A percentile compares a stretch with the other conserved stretches of the same genome.
Evolutionary conservation across 2,797 vertebrate species (phyloP).

Genomic region (Pseudomugil tenellus): DNA sequence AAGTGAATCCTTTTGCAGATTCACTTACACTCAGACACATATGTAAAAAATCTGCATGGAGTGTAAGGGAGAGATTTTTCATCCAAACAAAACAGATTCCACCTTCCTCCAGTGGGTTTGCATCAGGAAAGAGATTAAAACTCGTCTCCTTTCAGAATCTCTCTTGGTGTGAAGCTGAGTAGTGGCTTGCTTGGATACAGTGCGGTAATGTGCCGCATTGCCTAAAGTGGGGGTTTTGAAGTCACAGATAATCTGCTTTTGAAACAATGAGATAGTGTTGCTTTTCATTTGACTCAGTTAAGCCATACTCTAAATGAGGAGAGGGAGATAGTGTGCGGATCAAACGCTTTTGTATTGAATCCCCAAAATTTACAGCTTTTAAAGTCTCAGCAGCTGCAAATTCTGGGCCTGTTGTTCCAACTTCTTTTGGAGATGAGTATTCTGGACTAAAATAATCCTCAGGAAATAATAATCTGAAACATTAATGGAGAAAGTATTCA

Average conservation of each 20-base stretch:
- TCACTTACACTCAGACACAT: constrained; percentile 11
- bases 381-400: constrained; percentile 58
- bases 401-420: constrained; percentile 47
- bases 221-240: constrained; percentile 75
- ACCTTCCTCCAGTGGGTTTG: constrained; percentile 67
- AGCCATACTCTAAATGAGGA: constrained; percentile 65
- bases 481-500: constrained; percentile 38
- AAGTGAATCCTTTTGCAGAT: constrained; percentile 34
- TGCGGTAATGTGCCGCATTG: constrained; percentile 63
- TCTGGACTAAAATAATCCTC: constrained; percentile 54
- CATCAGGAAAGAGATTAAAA: constrained; percentile 62
- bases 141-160: constrained; percentile 51
- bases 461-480: constrained; percentile 49
- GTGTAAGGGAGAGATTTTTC: constrained; percentile 26
- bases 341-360: constrained; percentile 61
- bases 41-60: constrained; percentile 26
- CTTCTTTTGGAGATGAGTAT: constrained; percentile 57
- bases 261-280: constrained; percentile 77
- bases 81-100: constrained; percentile 52
- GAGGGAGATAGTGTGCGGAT: constrained; percentile 63
- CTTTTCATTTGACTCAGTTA: constrained; percentile 72
- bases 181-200: constrained; percentile 59
- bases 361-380: constrained; percentile 61
- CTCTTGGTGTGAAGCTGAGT: constrained; percentile 57
- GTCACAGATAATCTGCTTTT: constrained; percentile 80